These are phyloP conservation scores for Eulimnadia texana DNA, from an alignment of 1,140 invertebrate species.

Conservation along the genomic window DNA sequence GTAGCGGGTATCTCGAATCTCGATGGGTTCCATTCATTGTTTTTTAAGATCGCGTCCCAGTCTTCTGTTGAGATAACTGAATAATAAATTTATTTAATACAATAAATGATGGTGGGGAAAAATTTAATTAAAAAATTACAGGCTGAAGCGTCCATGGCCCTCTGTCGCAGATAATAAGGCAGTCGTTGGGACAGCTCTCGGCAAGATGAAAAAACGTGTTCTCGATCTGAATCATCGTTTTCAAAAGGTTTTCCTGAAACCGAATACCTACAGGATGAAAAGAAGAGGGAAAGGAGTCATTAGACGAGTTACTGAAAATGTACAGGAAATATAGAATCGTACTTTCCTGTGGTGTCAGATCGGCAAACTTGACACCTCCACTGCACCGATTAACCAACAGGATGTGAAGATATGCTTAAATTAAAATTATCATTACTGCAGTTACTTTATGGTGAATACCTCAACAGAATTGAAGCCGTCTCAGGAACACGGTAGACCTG, in stretches of 20 bases:
- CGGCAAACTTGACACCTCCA: slow-evolving; percentile 89
- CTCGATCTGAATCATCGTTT: slow-evolving; percentile 96
- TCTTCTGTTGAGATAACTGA: slow-evolving; percentile 75
- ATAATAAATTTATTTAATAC: neutral
- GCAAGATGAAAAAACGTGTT: slow-evolving; percentile 92
- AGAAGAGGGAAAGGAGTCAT: neutral
- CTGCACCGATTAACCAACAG: slow-evolving; percentile 46
- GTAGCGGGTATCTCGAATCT: slow-evolving; percentile 88
- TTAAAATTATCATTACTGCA: neutral
- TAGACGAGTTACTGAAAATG: neutral
- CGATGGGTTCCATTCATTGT: slow-evolving; percentile 86
- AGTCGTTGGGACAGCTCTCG: slow-evolving; percentile 65
- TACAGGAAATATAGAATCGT: slow-evolving; percentile 29
- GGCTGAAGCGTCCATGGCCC: slow-evolving; percentile 96
- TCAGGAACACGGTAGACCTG: slow-evolving; percentile 97
- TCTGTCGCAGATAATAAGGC: slow-evolving; percentile 94
- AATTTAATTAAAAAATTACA: slow-evolving; percentile 41
- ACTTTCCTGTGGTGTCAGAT: slow-evolving; percentile 78
- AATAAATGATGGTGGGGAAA: neutral
- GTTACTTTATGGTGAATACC: slow-evolving; percentile 31
- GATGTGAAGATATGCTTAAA: neutral
- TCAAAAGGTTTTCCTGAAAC: slow-evolving; percentile 94
- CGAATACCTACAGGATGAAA: slow-evolving; percentile 47
- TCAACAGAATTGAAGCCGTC: slow-evolving; percentile 89
- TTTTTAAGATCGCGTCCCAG: slow-evolving; percentile 79